Conservation (phyloP, 2,888 invertebrate genomes). For the Eupithecia dodoneata region DNA sequence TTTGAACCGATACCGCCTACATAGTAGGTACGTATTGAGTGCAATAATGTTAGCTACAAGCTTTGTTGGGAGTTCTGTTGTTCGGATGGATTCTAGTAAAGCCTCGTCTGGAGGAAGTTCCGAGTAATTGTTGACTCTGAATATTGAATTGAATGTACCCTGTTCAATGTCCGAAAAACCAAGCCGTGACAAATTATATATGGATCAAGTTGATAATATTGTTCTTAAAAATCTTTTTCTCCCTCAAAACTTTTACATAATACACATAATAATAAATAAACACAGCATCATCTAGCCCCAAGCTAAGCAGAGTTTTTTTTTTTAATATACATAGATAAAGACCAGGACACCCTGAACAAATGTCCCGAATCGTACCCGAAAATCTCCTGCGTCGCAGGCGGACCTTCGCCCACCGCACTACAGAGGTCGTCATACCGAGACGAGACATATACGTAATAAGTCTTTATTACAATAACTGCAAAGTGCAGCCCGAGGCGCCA, state of each 20-base stretch:
- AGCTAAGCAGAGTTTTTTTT: too few species aligned
- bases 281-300: too few species aligned
- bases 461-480: constrained; percentile 49
- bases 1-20: constrained; percentile 31
- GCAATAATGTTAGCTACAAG: constrained; percentile 34
- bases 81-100: constrained; percentile 19
- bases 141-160: constrained; percentile 15
- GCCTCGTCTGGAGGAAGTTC: constrained; percentile 15
- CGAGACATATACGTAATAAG: background rate
- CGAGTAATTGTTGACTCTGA: constrained; percentile 15
- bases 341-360: too few species aligned
- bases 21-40: constrained; percentile 23
- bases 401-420: too few species aligned
- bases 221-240: too few species aligned
- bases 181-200: background rate
- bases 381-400: too few species aligned
- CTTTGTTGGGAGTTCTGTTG: constrained; percentile 30
- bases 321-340: too few species aligned
- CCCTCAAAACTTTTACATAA: too few species aligned
- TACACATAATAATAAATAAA: too few species aligned
- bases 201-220: too few species aligned
- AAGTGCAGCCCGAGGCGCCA: constrained; percentile 41
- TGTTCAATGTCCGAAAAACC: background rate
- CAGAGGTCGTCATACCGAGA: too few species aligned
- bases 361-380: too few species aligned